Percentiles rank a stretch among this genome's conserved stretches.
These are phyloP conservation scores for Caenorhabditis sulstoni DNA, from an alignment of 2,888 invertebrate species.

Conservation along the genomic window DNA sequence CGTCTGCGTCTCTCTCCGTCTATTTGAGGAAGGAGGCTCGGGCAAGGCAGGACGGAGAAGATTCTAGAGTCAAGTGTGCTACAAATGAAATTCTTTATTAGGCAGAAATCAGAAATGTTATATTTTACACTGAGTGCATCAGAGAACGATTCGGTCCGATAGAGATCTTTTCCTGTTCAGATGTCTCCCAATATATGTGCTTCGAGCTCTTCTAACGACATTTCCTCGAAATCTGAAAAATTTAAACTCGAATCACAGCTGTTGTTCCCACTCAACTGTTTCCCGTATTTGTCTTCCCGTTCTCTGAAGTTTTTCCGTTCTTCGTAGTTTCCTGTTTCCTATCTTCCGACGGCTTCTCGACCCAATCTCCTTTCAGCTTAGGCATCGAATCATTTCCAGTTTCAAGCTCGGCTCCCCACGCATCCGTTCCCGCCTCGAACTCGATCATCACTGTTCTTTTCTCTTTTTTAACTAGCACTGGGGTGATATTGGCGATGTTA, in stretches of 20 bases:
- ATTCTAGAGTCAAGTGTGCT: too few relatives aligned
- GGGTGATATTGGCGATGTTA: constrained; percentile 33
- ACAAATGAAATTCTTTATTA: too few relatives aligned
- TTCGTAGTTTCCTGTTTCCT: constrained; percentile 6
- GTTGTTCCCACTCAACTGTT: not conserved
- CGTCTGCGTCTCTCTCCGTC: constrained; percentile 33
- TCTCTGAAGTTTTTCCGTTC: not conserved
- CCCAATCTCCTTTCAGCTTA: constrained; percentile 45
- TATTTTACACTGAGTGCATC: too few relatives aligned
- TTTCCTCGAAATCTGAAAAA: constrained; percentile 35
- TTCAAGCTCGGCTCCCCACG: constrained; percentile 62
- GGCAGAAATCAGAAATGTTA: too few relatives aligned
- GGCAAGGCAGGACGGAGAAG: too few relatives aligned
- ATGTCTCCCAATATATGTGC: constrained; percentile 46
- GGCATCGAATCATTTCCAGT: constrained; percentile 43
- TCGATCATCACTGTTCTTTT: constrained; percentile 47
- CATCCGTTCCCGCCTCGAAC: constrained; percentile 45
- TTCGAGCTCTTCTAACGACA: constrained; percentile 61
- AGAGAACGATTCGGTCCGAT: too few relatives aligned
- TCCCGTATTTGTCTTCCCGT: constrained; percentile 1
- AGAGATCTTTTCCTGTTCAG: not conserved
- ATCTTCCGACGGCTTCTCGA: constrained; percentile 29
- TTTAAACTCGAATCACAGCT: not conserved
- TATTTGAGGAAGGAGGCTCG: not conserved
- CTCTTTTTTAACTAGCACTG: constrained; percentile 38